A percentile compares a stretch with the other conserved stretches of the same genome.
Evolutionary conservation across 2,113 vertebrate genomes (phyloP).

Genomic region (Chascanopsetta lugubris): DNA sequence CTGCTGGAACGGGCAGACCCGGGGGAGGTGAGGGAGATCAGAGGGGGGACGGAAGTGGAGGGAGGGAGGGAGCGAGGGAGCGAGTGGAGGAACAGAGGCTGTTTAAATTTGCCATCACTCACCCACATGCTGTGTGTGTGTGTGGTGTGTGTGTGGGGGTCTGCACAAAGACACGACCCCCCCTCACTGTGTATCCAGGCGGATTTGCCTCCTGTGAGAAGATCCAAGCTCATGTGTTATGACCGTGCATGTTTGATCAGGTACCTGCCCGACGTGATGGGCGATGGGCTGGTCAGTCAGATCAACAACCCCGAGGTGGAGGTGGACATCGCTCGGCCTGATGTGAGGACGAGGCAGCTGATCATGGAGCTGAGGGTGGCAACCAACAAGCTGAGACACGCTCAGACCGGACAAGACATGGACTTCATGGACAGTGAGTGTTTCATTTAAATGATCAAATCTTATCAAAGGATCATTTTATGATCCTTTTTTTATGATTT

Average conservation of each 20-base stretch:
- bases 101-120: constrained; percentile 53
- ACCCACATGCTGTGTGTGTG: constrained; percentile 48
- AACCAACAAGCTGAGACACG: constrained; percentile 84
- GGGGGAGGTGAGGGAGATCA: constrained; percentile 71
- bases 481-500: too few species aligned
- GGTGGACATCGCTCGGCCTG: constrained; percentile 79
- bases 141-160: constrained; percentile 38
- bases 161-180: constrained; percentile 7
- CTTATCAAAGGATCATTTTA: too few species aligned
- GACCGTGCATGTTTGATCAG: constrained; percentile 51
- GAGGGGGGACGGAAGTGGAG: constrained; percentile 17
- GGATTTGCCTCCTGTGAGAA: neutral
- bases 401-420: constrained; percentile 84
- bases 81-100: constrained; percentile 35
- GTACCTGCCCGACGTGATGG: constrained; percentile 85
- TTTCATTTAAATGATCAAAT: constrained; percentile 7
- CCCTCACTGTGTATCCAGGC: neutral
- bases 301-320: constrained; percentile 88
- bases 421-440: constrained; percentile 84
- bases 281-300: constrained; percentile 83
- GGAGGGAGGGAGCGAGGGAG: constrained; percentile 2
- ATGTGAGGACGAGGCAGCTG: constrained; percentile 83
- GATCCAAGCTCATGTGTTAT: neutral
- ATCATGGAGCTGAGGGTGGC: constrained; percentile 87
- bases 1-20: constrained; percentile 88